Percentiles rank a stretch among this genome's conserved stretches.
Conservation (phyloP, 2,113 vertebrate genomes). For the Numenius arquata region DNA sequence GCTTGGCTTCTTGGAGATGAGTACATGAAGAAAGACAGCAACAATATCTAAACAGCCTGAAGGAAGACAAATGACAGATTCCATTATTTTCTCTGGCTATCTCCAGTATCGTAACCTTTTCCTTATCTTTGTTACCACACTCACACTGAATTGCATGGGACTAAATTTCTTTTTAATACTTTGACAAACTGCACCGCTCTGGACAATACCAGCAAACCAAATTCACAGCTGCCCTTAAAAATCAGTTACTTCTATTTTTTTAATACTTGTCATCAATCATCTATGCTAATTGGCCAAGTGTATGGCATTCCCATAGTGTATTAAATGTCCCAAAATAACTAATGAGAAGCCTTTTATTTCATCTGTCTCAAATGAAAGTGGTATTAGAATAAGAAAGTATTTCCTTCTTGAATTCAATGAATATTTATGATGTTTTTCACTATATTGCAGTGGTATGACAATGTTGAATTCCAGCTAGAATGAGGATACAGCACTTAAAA, state of each 20-base stretch:
- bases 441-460: slow-evolving; percentile 33
- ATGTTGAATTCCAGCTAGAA: slow-evolving; percentile 33
- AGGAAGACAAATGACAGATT: slow-evolving; percentile 34
- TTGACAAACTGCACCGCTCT: background rate
- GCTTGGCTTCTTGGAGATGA: background rate
- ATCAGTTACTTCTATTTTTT: background rate
- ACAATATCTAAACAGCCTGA: background rate
- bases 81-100: slow-evolving; percentile 42
- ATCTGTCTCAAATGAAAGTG: slow-evolving; percentile 16
- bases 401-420: slow-evolving; percentile 47
- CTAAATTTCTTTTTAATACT: slow-evolving; percentile 20
- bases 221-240: slow-evolving; percentile 14
- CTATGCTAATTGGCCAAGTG: background rate
- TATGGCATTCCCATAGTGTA: background rate
- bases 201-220: background rate
- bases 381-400: slow-evolving; percentile 42
- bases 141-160: background rate
- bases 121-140: slow-evolving; percentile 12
- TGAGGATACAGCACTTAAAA: slow-evolving; percentile 29
- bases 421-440: slow-evolving; percentile 64
- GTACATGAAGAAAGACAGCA: background rate
- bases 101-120: slow-evolving; percentile 8
- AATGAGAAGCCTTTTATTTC: slow-evolving; percentile 39
- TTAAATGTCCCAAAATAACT: slow-evolving; percentile 39
- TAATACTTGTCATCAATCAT: background rate